Evolutionary conservation across 2,113 vertebrate genomes (phyloP), one percentile per base, ranked within the genome.

Genomic region (Antechinus stuartii): DNA sequence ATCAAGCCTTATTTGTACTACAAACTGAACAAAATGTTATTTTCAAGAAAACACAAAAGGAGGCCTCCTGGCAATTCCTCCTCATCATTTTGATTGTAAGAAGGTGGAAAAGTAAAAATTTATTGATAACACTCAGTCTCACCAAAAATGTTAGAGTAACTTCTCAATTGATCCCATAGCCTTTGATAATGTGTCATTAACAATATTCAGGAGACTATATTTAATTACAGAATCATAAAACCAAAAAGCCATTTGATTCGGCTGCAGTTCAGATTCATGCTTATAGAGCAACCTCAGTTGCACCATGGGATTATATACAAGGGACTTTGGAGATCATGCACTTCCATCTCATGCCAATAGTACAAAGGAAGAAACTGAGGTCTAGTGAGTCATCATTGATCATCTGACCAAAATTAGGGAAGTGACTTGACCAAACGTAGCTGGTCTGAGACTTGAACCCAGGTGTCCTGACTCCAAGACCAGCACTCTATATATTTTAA

Each of bases 41-140:
- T 54, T 42, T 89, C 50, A 92, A 10, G 12, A 9, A 57, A 90
- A 35, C 0, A 0, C 3, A 55, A 11, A 8, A 1, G 26, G 46
- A 0, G 2, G 26, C 35, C 3, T 14, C 22, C 0, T 46, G 2
- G 2, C 14, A 96, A 9, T 0, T 35, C 0, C 25, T 94, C 91
- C 2, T 55, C 89, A 42, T 54, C 11, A 1, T 1, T 54, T 50
- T 92, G 26, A 76, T 35, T 42, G 16, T 42, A 6, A 76, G 16
- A 42, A 42, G 16, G 68, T 76, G 5, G 6, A 76, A n/a, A 42
- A 76, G 68, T 76, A 76, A 42, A 76, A 42, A 42, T 76, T n/a
- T 22, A n/a, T 76, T 76, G n/a, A 76, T 76, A 42, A n/a, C 2
- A 68, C 12, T 68, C 61, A n/a, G 35, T 42, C 35, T 76, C n/a